Base-by-base conservation (phyloP, 2,113 vertebrate species). In the Meleagris gallopavo region DNA sequence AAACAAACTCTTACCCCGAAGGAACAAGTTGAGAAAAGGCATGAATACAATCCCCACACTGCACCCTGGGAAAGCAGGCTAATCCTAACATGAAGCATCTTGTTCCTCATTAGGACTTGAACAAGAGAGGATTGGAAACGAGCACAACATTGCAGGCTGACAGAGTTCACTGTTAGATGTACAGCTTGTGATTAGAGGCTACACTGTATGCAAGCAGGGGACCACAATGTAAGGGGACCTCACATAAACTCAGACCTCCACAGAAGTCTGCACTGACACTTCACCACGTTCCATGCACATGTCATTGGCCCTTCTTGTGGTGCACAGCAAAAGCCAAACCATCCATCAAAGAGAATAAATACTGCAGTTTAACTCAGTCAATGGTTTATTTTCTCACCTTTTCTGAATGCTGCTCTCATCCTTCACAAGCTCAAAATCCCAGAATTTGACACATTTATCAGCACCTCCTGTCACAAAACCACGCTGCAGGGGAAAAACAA, bases 361-460 rank as follows among this genome's bases (percentile, higher is more conserved):
- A 9, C 30, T 71, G 24, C 30, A 46, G 15, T 11, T 46, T 21
- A 27, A 29, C 0, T 2, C 6, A 32, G 24, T 18, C 41, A 13
- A 34, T n/a, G 29, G 10, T 36, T 65, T 55, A 6, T 70, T 48
- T 50, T 32, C 90, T 97, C 83, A 99, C 99, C 99, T 98, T 87
- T 98, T 99, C 66, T 98, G 98, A n/a, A 81, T 64, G 3, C 95
- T 98, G 29, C 78, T 97, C 69, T 98, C 77, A 86, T 99, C 98
- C 88, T 98, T 99, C 73, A 99, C 98, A 87, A 99, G 97, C 91
- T 99, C 99, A 97, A 99, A 99, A 64, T 99, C 99, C 99, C 99
- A 99, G 97, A 99, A 99, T 91, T 99, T 99, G 93, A 99, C 99
- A 2, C 97, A 97, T 96, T 99, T 99, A 97, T 99, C 99, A 60